These are phyloP conservation scores for Apeltes quadracus DNA, from an alignment of 2,113 vertebrate genomes.

Conservation along the genomic window DNA sequence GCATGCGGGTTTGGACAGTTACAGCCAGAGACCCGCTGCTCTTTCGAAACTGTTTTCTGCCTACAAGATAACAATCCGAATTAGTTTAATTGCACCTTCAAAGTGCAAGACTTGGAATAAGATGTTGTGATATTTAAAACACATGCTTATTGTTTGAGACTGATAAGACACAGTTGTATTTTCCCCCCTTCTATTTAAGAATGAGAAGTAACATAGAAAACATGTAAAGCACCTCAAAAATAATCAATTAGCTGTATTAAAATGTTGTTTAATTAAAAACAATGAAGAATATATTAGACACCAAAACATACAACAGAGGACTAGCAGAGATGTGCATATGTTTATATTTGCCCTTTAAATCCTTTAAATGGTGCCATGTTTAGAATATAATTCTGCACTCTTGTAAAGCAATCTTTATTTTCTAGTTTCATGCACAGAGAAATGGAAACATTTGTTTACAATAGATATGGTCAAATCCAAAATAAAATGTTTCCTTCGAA, in stretches of 20 bases:
- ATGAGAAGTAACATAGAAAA: constrained; percentile 21
- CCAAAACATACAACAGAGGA: constrained; percentile 46
- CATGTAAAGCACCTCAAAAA: constrained; percentile 29
- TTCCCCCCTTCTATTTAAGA: not conserved
- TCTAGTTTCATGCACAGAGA: not conserved
- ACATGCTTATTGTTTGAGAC: not conserved
- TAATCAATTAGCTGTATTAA: constrained; percentile 26
- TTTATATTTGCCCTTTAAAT: constrained; percentile 16
- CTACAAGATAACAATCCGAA: constrained; percentile 49
- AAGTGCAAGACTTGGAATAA: constrained; percentile 11
- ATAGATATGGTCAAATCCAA: not conserved
- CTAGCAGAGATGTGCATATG: constrained; percentile 42
- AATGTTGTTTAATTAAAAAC: constrained; percentile 40
- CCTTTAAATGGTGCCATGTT: constrained; percentile 12
- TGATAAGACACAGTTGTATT: constrained; percentile 30
- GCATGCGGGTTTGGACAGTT: constrained; percentile 39
- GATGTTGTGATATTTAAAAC: constrained; percentile 44
- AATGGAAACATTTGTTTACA: not conserved
- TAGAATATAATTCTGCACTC: constrained; percentile 3
- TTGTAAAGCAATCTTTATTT: constrained; percentile 7
- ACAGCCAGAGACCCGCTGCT: constrained; percentile 37
- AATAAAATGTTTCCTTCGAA: not conserved
- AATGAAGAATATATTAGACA: constrained; percentile 27
- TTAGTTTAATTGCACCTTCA: constrained; percentile 27
- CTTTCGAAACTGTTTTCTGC: constrained; percentile 44